A percentile compares a stretch with the other conserved stretches of the same genome.
These are phyloP conservation scores for Hiodon alosoides DNA, from an alignment of 2,113 vertebrate genomes.

Conservation along the genomic window DNA sequence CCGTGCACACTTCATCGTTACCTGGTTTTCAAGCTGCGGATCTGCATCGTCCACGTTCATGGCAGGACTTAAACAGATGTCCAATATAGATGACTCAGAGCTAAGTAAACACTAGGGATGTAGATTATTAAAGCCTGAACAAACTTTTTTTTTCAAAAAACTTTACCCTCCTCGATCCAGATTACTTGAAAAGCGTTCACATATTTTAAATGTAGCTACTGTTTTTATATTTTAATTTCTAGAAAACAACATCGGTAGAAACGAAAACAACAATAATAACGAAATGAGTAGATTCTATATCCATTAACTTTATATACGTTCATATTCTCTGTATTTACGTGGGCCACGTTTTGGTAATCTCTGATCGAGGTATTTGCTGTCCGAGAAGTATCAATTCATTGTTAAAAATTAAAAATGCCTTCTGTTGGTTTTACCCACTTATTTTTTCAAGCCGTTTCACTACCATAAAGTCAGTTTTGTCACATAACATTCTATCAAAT, in stretches of 20 bases:
- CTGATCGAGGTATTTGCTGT: not conserved
- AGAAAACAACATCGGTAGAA: not conserved
- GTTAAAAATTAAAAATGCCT: too few relatives aligned
- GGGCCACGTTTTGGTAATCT: constrained; percentile 22
- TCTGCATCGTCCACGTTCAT: not conserved
- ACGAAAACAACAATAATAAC: not conserved
- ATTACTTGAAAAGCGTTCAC: not conserved
- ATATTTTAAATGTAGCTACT: too few relatives aligned
- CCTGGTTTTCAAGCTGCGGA: constrained; percentile 28
- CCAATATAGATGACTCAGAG: constrained; percentile 30
- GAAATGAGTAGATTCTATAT: not conserved
- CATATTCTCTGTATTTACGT: constrained; percentile 5
- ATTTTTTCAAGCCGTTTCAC: too few relatives aligned
- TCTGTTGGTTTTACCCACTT: too few relatives aligned
- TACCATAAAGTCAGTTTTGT: not conserved
- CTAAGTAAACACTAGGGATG: constrained; percentile 33
- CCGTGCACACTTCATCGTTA: constrained; percentile 34
- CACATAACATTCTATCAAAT: constrained; percentile 29
- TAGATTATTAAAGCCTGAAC: not conserved
- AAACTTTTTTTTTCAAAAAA: not conserved
- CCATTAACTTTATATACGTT: too few relatives aligned
- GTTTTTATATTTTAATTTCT: not conserved
- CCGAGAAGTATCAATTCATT: too few relatives aligned
- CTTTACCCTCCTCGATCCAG: not conserved
- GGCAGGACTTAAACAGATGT: constrained; percentile 34